Evolutionary conservation across 2,888 invertebrate species (phyloP), one percentile per base, ranked within the genome.

Genomic region (Andrena chrysosceles): DNA sequence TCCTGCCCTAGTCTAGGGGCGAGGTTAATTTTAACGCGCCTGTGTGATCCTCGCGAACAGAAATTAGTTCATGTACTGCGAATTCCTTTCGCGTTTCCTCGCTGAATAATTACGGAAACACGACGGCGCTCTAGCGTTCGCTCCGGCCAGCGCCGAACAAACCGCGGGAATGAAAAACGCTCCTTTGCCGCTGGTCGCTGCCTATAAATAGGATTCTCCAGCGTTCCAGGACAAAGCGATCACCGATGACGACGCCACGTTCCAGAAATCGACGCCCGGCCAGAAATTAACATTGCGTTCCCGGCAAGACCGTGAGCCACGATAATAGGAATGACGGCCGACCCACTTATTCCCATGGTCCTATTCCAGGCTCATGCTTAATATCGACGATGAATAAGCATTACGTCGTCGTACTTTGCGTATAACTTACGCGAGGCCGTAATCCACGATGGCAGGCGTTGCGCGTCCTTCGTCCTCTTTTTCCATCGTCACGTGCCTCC

Each of bases 311-410:
- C 13, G 52, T 54, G 74, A 71, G 66, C 63, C 72, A 75, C 81
- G 87, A 83, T 89, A 89, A 89, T 89, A 85, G 89, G 73, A 88
- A 87, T 89, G 88, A 88, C 88, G 83, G 64, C 23, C 83, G 87
- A 88, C 89, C 89, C 80, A 89, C 76, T 85, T 89, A 56, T 70
- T 31, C 35, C 77, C 59, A 78, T 73, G 64, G 77, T 81, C 68
- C 62, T 64, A 68, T 72, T 77, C 80, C 76, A 76, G 71, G 75
- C 79, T 69, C 59, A 49, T 72, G 77, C 23, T 87, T 85, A 80
- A 84, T 87, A 88, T 88, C 89, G 74, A 33, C 82, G 81, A 88
- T 87, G 85, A 85, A 85, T 87, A 89, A 86, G 83, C 70, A 67
- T 88, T 84, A 66, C 85, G 78, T 84, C 78, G 79, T 59, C 79